A percentile compares a stretch with the other conserved stretches of the same genome.
Conservation (phyloP, 2,888 invertebrate species). For the Cataglyphis albicans region DNA sequence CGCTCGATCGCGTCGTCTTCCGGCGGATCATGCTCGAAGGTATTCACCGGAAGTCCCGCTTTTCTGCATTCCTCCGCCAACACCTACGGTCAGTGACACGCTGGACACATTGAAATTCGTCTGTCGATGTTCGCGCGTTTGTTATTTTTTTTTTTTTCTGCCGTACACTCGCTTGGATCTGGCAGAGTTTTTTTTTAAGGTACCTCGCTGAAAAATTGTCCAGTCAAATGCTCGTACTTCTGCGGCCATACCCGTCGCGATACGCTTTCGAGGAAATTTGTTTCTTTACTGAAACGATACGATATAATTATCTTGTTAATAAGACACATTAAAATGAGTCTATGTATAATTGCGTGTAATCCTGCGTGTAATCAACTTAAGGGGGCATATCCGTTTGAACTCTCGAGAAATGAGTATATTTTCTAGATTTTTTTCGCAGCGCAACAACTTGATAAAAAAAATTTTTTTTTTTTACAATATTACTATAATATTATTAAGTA, state of each 20-base stretch:
- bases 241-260: constrained; percentile 73
- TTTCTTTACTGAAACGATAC: constrained; percentile 77
- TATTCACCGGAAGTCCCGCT: constrained; percentile 73
- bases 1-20: constrained; percentile 68
- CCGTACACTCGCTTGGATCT: not conserved
- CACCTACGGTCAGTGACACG: constrained; percentile 73
- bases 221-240: constrained; percentile 75
- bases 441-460: too few species aligned
- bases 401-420: too few species aligned
- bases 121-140: not conserved
- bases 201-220: constrained; percentile 78
- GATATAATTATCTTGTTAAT: not conserved
- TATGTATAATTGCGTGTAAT: not conserved
- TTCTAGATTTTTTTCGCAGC: too few species aligned
- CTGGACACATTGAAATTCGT: constrained; percentile 65
- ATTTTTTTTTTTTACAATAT: too few species aligned
- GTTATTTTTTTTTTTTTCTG: not conserved
- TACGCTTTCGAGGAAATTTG: constrained; percentile 73
- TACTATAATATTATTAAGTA: too few species aligned
- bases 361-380: not conserved
- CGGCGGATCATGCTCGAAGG: constrained; percentile 69
- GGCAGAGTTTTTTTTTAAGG: not conserved
- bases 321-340: not conserved
- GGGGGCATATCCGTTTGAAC: too few species aligned
- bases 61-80: constrained; percentile 78